phyloP scores from a whole-genome alignment of 2,113 vertebrate species.

The Sapayoa aenigma region DNA sequence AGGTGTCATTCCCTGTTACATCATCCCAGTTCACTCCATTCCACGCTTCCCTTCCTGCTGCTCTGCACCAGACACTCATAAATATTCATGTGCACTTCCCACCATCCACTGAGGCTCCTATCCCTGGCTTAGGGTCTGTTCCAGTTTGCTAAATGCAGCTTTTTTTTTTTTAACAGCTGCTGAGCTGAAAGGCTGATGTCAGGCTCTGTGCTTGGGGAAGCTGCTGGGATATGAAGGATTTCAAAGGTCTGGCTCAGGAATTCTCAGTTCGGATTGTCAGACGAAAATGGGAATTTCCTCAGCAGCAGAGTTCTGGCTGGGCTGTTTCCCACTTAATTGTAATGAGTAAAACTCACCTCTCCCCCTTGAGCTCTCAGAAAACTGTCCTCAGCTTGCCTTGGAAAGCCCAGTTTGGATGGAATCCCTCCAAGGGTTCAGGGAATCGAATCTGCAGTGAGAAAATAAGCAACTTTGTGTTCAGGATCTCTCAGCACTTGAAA shows the following conservation, averaged over 20 bases:
- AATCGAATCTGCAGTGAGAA: neutral
- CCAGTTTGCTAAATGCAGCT: neutral
- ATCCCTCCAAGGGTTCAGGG: neutral
- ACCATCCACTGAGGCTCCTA: conserved; percentile 7
- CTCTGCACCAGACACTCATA: conserved; percentile 64
- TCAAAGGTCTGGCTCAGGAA: neutral
- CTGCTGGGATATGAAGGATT: neutral
- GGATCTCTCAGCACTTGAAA: neutral
- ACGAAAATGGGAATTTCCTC: neutral
- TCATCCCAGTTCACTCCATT: neutral
- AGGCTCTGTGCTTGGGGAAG: neutral
- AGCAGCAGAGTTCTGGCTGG: fast-evolving
- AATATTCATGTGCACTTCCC: conserved; percentile 52
- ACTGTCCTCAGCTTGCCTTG: neutral
- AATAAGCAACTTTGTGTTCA: neutral
- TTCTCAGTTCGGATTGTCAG: neutral
- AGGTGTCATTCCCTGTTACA: conserved; percentile 30
- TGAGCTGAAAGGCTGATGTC: neutral
- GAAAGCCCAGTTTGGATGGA: neutral
- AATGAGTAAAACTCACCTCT: neutral
- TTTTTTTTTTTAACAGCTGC: neutral
- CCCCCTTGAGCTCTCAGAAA: neutral
- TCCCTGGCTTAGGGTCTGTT: conserved; percentile 19
- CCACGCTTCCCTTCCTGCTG: conserved; percentile 42
- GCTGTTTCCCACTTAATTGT: neutral